These are phyloP conservation scores for Liopterus haemorrhoidalis DNA, from an alignment of 2,888 invertebrate genomes.

Conservation along the genomic window DNA sequence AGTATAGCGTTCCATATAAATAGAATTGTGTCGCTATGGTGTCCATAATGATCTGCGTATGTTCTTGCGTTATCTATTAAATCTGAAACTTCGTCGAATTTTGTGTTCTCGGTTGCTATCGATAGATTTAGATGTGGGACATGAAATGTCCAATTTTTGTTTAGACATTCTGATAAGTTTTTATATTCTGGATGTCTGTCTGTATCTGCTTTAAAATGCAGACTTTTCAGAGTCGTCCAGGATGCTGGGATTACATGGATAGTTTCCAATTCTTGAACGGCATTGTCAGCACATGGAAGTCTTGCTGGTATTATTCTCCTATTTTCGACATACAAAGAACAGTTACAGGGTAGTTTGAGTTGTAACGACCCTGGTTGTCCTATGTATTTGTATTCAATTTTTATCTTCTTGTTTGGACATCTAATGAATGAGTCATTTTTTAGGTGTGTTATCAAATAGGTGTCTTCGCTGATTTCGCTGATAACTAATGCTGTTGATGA, in stretches of 20 bases:
- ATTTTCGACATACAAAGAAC: conserved; percentile 6
- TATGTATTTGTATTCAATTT: neutral
- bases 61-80: too few species aligned
- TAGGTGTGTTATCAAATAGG: conserved; percentile 23
- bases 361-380: conserved; percentile 17
- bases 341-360: conserved; percentile 22
- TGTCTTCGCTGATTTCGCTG: conserved; percentile 23
- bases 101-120: too few species aligned
- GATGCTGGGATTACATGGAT: conserved; percentile 23
- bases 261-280: neutral
- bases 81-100: too few species aligned
- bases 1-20: too few species aligned
- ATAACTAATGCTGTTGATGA: conserved; percentile 19
- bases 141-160: conserved; percentile 16
- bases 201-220: conserved; percentile 12
- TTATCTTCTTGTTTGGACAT: conserved; percentile 10
- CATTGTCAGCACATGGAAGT: conserved; percentile 18
- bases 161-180: conserved; percentile 16
- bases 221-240: conserved; percentile 23
- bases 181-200: conserved; percentile 5
- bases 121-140: conserved; percentile 4
- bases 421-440: conserved; percentile 12
- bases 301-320: conserved; percentile 19
- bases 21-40: too few species aligned
- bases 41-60: too few species aligned